These are phyloP conservation scores for Palloptera scutellata DNA, from an alignment of 2,888 invertebrate species.

Conservation along the genomic window DNA sequence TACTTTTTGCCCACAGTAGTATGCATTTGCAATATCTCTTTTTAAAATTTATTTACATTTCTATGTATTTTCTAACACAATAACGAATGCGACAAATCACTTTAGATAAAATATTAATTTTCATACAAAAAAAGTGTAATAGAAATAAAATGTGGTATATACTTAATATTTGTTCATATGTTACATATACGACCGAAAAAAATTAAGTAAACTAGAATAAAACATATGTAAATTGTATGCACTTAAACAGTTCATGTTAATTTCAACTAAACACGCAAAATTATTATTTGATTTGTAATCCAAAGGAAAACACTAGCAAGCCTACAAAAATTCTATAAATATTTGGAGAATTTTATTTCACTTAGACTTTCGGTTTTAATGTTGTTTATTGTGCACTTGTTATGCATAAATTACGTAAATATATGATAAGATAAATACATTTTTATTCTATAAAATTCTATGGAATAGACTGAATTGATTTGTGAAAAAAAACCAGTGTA, in stretches of 20 bases:
- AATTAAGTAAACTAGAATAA: constrained; percentile 17
- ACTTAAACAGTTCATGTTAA: constrained; percentile 27
- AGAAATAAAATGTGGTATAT: constrained; percentile 26
- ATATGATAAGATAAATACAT: constrained; percentile 34
- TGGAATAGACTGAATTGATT: background rate
- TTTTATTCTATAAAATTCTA: background rate
- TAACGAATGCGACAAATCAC: too few species aligned
- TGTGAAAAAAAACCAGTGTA: background rate
- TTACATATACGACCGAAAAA: constrained; percentile 43
- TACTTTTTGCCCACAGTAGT: too few species aligned
- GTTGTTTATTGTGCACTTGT: constrained; percentile 57
- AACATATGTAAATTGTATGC: constrained; percentile 26
- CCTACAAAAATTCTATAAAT: constrained; percentile 18
- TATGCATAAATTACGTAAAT: constrained; percentile 43
- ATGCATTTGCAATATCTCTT: too few species aligned
- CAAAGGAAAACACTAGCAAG: constrained; percentile 4
- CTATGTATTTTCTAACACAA: too few species aligned
- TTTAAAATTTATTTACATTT: too few species aligned
- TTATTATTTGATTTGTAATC: constrained; percentile 35
- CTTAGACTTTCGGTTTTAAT: constrained; percentile 28
- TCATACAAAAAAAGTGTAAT: too few species aligned
- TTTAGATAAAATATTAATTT: too few species aligned
- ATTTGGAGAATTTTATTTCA: constrained; percentile 29
- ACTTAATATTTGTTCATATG: constrained; percentile 59
- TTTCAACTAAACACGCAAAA: constrained; percentile 42